phyloP scores from a whole-genome alignment of 2,888 invertebrate species.

The Phyllotreta striolata region DNA sequence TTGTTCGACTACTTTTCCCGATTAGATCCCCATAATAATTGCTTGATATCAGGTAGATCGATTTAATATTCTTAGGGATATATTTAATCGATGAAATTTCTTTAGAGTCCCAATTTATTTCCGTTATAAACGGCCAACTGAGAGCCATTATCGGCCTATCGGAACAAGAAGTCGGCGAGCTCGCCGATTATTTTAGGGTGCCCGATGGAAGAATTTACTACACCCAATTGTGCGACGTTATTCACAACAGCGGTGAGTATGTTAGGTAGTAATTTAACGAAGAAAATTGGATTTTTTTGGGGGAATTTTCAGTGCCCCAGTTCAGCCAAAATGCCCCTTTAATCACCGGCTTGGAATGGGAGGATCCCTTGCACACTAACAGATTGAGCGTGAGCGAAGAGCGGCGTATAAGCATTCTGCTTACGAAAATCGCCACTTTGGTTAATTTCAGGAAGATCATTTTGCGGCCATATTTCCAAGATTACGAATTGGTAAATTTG shows the following conservation, averaged over 20 bases:
- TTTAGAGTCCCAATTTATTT: constrained; percentile 77
- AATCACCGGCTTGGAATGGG: constrained; percentile 70
- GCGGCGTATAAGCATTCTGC: constrained; percentile 71
- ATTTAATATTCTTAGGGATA: background rate
- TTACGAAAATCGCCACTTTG: constrained; percentile 75
- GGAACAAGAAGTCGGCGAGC: constrained; percentile 74
- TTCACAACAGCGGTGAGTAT: constrained; percentile 70
- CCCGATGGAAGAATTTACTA: constrained; percentile 81
- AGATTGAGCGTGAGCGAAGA: constrained; percentile 71
- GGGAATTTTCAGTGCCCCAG: constrained; percentile 60
- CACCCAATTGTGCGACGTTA: constrained; percentile 77
- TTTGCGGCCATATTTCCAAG: constrained; percentile 77
- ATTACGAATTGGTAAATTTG: constrained; percentile 66
- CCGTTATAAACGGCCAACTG: constrained; percentile 73
- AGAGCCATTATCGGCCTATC: constrained; percentile 73
- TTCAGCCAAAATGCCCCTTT: constrained; percentile 62
- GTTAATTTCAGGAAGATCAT: constrained; percentile 68
- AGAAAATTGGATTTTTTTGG: background rate
- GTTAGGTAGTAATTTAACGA: background rate
- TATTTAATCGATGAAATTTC: constrained; percentile 22
- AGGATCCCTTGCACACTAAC: constrained; percentile 75
- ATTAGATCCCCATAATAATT: constrained; percentile 73
- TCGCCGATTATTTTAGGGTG: constrained; percentile 81
- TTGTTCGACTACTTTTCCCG: constrained; percentile 75
- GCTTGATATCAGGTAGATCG: constrained; percentile 70